These are phyloP conservation scores for Peromyscus aztecus DNA, from an alignment of 2,797 vertebrate species.

Conservation along the genomic window DNA sequence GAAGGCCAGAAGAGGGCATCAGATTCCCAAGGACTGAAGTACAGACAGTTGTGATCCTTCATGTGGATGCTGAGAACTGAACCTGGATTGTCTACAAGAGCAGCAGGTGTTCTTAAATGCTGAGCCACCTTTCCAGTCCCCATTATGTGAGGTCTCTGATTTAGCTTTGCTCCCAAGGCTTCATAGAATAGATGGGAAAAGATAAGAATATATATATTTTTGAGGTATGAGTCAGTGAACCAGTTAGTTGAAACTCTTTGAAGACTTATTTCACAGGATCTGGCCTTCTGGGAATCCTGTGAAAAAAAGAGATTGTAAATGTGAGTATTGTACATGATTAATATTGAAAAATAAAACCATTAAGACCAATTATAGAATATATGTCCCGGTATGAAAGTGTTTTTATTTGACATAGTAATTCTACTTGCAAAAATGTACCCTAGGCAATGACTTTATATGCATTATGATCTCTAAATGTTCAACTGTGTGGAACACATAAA, in stretches of 20 bases:
- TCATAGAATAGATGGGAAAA: neutral
- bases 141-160: neutral
- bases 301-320: slow-evolving; percentile 11
- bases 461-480: neutral
- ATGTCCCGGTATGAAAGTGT: neutral
- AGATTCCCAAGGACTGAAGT: too few relatives aligned
- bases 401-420: neutral
- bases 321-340: neutral
- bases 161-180: slow-evolving; percentile 10
- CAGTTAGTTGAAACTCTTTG: neutral
- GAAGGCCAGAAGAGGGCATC: neutral
- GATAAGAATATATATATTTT: neutral
- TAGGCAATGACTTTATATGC: neutral
- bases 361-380: neutral
- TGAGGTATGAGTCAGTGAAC: neutral
- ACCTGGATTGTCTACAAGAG: neutral
- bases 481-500: neutral
- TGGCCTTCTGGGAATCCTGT: neutral
- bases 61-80: neutral
- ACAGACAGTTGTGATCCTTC: neutral
- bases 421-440: neutral
- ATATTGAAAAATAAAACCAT: neutral
- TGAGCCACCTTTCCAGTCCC: too few relatives aligned
- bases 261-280: neutral
- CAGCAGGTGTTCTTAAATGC: neutral